Evolutionary conservation across 2,113 vertebrate species (phyloP).

Genomic region (Delphinapterus leucas): DNA sequence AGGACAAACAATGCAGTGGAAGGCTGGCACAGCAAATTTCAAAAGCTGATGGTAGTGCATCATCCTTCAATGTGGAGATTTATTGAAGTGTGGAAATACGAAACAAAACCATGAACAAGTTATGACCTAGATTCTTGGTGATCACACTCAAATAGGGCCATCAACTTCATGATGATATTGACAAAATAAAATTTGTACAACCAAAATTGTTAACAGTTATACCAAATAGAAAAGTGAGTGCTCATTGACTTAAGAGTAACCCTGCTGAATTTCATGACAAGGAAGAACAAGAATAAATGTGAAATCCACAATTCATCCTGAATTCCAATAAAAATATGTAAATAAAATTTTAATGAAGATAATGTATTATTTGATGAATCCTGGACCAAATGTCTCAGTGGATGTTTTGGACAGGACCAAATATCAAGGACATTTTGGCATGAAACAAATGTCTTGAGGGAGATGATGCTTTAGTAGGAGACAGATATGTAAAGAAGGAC

Average conservation of each 20-base stretch:
- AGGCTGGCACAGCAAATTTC: background rate
- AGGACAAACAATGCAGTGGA: background rate
- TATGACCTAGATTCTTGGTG: background rate
- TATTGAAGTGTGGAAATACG: accelerated
- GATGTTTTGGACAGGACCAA: background rate
- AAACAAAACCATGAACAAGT: background rate
- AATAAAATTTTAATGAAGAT: background rate
- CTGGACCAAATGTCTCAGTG: background rate
- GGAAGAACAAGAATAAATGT: background rate
- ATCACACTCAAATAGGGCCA: background rate
- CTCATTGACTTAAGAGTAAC: background rate
- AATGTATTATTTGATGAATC: background rate
- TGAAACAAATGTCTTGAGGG: background rate
- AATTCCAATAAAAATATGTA: background rate
- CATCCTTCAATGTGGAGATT: background rate
- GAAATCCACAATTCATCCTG: background rate
- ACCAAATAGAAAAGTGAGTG: background rate
- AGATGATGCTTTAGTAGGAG: background rate
- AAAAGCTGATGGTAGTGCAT: background rate
- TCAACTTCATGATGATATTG: background rate
- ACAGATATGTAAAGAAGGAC: background rate
- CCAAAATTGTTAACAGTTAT: background rate
- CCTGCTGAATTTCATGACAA: background rate
- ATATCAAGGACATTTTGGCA: background rate
- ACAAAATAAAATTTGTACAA: background rate